A percentile compares a stretch with the other conserved stretches of the same genome.
Evolutionary conservation across 2,113 vertebrate genomes (phyloP).

Genomic region (Nipponia nippon): DNA sequence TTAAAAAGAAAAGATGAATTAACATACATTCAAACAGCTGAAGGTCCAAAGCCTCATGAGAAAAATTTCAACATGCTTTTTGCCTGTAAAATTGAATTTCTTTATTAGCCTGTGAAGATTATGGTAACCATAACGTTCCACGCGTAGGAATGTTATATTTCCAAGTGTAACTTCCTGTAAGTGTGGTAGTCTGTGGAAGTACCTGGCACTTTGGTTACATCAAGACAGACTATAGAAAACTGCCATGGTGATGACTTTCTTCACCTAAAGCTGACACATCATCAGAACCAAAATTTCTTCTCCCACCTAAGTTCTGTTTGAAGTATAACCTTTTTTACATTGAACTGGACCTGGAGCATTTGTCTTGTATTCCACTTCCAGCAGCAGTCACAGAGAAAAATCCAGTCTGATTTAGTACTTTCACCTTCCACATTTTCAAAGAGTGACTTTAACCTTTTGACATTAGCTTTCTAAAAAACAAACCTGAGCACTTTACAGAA

Average conservation of each 20-base stretch:
- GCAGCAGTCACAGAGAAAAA: background rate
- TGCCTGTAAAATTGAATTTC: background rate
- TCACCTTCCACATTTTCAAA: background rate
- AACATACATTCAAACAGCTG: background rate
- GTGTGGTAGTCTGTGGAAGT: background rate
- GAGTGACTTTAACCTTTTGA: background rate
- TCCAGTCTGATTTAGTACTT: background rate
- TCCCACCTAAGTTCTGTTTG: background rate
- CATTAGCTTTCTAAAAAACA: background rate
- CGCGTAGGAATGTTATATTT: background rate
- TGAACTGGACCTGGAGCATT: background rate
- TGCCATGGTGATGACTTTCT: background rate
- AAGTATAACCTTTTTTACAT: background rate
- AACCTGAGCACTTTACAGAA: background rate
- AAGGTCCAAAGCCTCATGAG: background rate
- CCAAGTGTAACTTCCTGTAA: background rate
- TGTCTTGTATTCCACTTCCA: background rate
- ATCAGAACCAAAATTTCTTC: background rate
- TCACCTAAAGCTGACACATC: background rate
- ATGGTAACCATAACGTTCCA: background rate
- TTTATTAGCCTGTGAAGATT: background rate
- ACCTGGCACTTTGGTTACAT: background rate
- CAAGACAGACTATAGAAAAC: background rate
- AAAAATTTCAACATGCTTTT: background rate
- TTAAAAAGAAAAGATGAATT: conserved; percentile 27